Evolutionary conservation across 2,113 vertebrate species (phyloP).

Genomic region (Bagarius yarrelli): DNA sequence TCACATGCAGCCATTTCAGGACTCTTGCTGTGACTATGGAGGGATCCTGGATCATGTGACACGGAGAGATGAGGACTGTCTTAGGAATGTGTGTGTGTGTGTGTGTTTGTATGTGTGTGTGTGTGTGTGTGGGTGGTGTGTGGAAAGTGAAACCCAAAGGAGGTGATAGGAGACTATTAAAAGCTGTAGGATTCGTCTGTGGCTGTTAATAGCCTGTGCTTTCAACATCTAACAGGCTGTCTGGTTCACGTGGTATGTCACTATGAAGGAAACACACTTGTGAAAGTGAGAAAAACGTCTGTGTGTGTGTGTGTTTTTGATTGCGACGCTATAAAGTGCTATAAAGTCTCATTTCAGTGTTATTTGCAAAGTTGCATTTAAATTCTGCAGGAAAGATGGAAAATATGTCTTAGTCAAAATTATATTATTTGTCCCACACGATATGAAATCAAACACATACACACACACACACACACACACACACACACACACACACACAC

Average conservation of each 20-base stretch:
- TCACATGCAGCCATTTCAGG: not conserved
- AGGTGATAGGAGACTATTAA: slow-evolving; percentile 27
- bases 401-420: not conserved
- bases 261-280: not conserved
- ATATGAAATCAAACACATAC: not conserved
- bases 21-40: not conserved
- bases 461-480: no score
- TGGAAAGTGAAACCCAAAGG: slow-evolving; percentile 2
- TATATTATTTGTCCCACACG: not conserved
- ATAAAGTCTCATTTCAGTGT: not conserved
- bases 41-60: not conserved
- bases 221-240: slow-evolving; percentile 22
- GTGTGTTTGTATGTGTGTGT: not conserved
- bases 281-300: not conserved
- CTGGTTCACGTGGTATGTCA: not conserved
- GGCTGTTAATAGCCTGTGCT: slow-evolving; percentile 16
- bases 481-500: no score
- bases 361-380: not conserved
- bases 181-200: slow-evolving; percentile 16
- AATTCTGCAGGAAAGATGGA: not conserved
- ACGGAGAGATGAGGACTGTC: slow-evolving; percentile 3
- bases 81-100: not conserved
- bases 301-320: no score
- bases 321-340: not conserved
- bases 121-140: not conserved